Conservation (phyloP, 2,797 vertebrate genomes). For the Aulostomus chinensis region DNA sequence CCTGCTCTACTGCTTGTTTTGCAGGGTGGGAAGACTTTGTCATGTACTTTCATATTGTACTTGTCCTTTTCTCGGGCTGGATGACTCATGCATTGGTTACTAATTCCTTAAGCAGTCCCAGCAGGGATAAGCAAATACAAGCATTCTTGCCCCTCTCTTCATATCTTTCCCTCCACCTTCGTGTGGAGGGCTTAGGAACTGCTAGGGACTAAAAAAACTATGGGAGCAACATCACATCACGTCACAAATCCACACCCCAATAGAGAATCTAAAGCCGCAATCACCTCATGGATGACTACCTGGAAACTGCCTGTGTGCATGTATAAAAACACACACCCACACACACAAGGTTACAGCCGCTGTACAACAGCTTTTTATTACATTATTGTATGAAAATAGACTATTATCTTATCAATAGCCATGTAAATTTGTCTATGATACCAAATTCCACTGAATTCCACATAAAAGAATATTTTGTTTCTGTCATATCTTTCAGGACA, state of each 20-base stretch:
- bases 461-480: no score
- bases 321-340: no score
- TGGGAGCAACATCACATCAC: conserved; percentile 28
- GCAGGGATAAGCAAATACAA: conserved; percentile 40
- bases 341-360: no score
- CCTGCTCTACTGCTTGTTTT: conserved; percentile 22
- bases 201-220: conserved; percentile 33
- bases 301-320: conserved; percentile 7
- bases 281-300: conserved; percentile 2
- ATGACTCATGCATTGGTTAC: conserved; percentile 62
- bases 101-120: conserved; percentile 46
- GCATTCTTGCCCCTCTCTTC: conserved; percentile 36
- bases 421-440: no score
- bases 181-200: not conserved
- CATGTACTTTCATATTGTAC: conserved; percentile 41
- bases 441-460: no score
- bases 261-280: not conserved
- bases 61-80: conserved; percentile 18
- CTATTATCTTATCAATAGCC: no score
- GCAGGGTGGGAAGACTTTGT: conserved; percentile 23
- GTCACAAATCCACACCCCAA: conserved; percentile 40
- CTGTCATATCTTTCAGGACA: no score
- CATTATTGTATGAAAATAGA: no score
- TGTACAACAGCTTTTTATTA: no score
- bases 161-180: conserved; percentile 13